Conservation (phyloP, 53 echinoderm and acorn worm genomes). For the Antedon mediterranea region DNA sequence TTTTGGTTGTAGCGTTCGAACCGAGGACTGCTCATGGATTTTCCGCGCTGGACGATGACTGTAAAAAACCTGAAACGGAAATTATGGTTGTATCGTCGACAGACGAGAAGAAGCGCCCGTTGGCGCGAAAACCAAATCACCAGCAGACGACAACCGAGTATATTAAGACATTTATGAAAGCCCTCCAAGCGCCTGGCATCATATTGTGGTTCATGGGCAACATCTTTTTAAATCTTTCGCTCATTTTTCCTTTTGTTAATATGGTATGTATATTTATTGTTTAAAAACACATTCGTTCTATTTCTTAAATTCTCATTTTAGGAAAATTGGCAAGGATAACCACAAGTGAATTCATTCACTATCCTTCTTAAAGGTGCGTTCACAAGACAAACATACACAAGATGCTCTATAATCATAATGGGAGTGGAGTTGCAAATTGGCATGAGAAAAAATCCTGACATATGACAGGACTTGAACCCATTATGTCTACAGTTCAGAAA, state of each 20-base stretch:
- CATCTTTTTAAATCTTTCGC: conserved; percentile 69
- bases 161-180: conserved; percentile 40
- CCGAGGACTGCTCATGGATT: conserved; percentile 37
- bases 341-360: no score
- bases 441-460: no score
- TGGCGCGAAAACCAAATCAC: background rate
- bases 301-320: no score
- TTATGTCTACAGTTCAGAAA: no score
- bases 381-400: no score
- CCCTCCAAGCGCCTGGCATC: conserved; percentile 71
- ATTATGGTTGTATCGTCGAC: background rate
- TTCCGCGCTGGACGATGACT: conserved; percentile 24
- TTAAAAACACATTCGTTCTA: no score
- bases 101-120: background rate
- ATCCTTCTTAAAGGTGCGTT: no score
- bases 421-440: no score
- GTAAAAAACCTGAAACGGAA: background rate
- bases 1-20: conserved; percentile 38
- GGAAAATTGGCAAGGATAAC: no score
- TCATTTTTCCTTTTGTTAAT: conserved; percentile 88
- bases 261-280: conserved; percentile 48
- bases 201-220: conserved; percentile 59
- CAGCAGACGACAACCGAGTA: conserved; percentile 74
- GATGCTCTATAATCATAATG: no score
- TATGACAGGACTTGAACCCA: no score